Conservation (phyloP, 2,888 invertebrate species). For the Leuctra nigra region DNA sequence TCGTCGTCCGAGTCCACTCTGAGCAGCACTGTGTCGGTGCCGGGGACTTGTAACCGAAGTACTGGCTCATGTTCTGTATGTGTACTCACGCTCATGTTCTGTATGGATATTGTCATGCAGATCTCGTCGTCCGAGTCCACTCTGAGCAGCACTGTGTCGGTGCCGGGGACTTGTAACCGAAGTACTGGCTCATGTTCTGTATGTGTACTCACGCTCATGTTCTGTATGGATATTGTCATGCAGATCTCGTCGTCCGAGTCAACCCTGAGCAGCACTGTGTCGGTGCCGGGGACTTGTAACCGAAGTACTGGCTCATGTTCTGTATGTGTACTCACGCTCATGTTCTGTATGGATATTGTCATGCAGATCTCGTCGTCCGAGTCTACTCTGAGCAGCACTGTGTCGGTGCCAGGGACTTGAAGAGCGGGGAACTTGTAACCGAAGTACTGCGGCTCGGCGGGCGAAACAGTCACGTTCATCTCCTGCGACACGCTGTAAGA, state of each 20-base stretch:
- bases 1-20: conserved; percentile 57
- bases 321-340: conserved; percentile 57
- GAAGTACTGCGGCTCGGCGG: conserved; percentile 55
- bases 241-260: conserved; percentile 61
- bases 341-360: conserved; percentile 71
- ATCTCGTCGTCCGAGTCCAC: conserved; percentile 57
- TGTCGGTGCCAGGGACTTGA: conserved; percentile 39
- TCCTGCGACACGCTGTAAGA: conserved; percentile 33
- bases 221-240: conserved; percentile 73
- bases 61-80: no score
- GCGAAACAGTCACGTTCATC: conserved; percentile 39
- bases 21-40: conserved; percentile 49
- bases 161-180: conserved; percentile 49
- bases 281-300: conserved; percentile 48
- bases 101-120: conserved; percentile 74
- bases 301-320: conserved; percentile 53
- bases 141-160: conserved; percentile 50
- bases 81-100: conserved; percentile 61
- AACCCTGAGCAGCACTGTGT: conserved; percentile 52
- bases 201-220: conserved; percentile 58
- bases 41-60: conserved; percentile 52
- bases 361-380: conserved; percentile 64
- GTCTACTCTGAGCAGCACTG: conserved; percentile 55
- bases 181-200: no score
- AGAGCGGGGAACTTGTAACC: conserved; percentile 48